Evolutionary conservation across 2,113 vertebrate genomes (phyloP).

Genomic region (Nesoenas mayeri): DNA sequence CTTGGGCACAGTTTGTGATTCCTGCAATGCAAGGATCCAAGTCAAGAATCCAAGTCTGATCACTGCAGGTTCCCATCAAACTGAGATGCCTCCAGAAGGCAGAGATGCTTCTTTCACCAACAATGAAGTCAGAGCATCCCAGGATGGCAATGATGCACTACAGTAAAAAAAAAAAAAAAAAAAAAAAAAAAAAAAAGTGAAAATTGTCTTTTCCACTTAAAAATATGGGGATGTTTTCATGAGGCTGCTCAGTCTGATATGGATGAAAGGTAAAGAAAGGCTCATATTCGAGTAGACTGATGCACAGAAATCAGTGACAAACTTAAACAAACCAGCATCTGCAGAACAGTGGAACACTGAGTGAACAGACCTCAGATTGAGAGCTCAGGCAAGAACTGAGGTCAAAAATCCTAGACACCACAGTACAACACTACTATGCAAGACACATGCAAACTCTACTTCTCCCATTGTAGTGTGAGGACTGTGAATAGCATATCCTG

Average conservation of each 20-base stretch:
- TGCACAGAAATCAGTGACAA: background rate
- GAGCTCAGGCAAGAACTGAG: background rate
- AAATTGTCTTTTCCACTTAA: background rate
- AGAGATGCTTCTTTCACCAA: background rate
- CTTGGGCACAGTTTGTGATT: background rate
- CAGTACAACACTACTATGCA: background rate
- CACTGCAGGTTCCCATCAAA: background rate
- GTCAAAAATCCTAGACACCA: background rate
- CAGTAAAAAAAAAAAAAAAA: background rate
- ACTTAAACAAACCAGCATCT: background rate
- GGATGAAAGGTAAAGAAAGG: background rate
- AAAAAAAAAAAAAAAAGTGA: background rate
- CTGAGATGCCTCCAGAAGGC: background rate
- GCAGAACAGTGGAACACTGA: background rate
- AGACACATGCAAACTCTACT: background rate
- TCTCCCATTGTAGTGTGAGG: background rate
- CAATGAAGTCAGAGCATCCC: background rate
- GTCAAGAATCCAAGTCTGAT: background rate
- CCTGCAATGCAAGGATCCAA: background rate
- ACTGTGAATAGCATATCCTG: background rate
- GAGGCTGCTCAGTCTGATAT: background rate
- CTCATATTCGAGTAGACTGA: background rate
- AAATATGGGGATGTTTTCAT: background rate
- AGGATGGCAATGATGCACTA: background rate
- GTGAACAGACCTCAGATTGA: background rate